A percentile compares a stretch with the other conserved stretches of the same genome.
These are phyloP conservation scores for Lypha dubia DNA, from an alignment of 2,888 invertebrate genomes.

Conservation along the genomic window DNA sequence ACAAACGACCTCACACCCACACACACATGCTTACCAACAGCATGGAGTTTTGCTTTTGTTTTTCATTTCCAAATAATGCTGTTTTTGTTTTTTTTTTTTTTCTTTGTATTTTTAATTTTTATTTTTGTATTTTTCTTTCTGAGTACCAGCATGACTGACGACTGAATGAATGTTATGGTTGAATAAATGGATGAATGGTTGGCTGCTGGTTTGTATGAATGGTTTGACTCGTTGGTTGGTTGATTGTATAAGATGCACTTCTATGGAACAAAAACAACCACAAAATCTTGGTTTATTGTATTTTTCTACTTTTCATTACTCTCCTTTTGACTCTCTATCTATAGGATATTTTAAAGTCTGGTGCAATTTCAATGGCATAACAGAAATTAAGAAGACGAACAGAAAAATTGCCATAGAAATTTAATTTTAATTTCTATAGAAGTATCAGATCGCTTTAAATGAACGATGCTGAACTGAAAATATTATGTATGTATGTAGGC, in stretches of 20 bases:
- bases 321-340: constrained; percentile 21
- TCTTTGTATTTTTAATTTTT: background rate
- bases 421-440: constrained; percentile 53
- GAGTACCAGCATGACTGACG: constrained; percentile 54
- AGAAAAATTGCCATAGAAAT: constrained; percentile 4
- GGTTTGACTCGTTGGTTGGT: constrained; percentile 65
- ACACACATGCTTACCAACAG: background rate
- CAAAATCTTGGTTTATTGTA: constrained; percentile 61
- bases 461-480: background rate
- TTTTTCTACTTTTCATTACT: constrained; percentile 36
- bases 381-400: constrained; percentile 9
- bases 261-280: constrained; percentile 68
- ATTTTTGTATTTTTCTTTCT: constrained; percentile 36
- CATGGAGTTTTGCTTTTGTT: constrained; percentile 48
- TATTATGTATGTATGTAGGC: background rate
- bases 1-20: no score
- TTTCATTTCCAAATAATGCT: constrained; percentile 32
- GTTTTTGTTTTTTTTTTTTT: background rate
- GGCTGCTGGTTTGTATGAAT: constrained; percentile 52
- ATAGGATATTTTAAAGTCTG: constrained; percentile 54
- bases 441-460: constrained; percentile 16
- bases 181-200: constrained; percentile 65
- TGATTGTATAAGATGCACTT: constrained; percentile 71
- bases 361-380: constrained; percentile 65
- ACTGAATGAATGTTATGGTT: constrained; percentile 62